Evolutionary conservation across 2,797 vertebrate genomes (phyloP), one percentile per base, ranked within the genome.

Genomic region (Arctocebus calabarensis): DNA sequence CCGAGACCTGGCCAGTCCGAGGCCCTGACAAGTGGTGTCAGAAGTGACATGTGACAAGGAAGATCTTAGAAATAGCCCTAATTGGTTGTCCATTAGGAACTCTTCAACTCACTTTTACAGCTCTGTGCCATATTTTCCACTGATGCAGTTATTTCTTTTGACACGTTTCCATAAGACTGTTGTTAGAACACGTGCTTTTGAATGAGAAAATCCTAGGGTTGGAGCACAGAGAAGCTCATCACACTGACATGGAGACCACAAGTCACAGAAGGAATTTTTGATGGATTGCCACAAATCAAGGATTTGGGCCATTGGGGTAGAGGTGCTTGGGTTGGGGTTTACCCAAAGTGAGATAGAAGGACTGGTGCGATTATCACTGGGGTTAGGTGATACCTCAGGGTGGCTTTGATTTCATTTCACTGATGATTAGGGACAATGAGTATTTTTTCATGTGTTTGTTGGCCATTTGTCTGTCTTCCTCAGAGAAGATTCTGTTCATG

Each of bases 101-200:
- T 34, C 25, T 70, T 91, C 66, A 81, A 55, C 8, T 71, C 74
- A 48, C 23, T 43, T 52, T 6, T 19, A 34, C 14, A 64, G 12
- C 27, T 6, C 45, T 12, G 48, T 84, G n/a, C 40, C 22, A 48
- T 34, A 37, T 77, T 37, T 32, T 13, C 13, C 27, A 71, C 48
- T 9, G 17, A 27, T 12, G 48, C 16, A 59, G 22, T 75, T 75
- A 66, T 52, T 89, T 89, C 57, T 93, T 66, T 57, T 43, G 14
- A 9, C 27, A 27, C 8, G 2, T 62, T 1, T 45, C 29, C 7
- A 45, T 2, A 5, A 5, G 6, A 12, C 11, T 22, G 27, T 14
- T 34, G n/a, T 68, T 48, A 84, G 62, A 48, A 32, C 29, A 66
- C 32, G 27, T 66, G 16, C 3, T 13, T 12, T 25, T 32, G 52